Base-by-base conservation (phyloP, 2,113 vertebrate species). In the Choloepus hoffmanni region DNA sequence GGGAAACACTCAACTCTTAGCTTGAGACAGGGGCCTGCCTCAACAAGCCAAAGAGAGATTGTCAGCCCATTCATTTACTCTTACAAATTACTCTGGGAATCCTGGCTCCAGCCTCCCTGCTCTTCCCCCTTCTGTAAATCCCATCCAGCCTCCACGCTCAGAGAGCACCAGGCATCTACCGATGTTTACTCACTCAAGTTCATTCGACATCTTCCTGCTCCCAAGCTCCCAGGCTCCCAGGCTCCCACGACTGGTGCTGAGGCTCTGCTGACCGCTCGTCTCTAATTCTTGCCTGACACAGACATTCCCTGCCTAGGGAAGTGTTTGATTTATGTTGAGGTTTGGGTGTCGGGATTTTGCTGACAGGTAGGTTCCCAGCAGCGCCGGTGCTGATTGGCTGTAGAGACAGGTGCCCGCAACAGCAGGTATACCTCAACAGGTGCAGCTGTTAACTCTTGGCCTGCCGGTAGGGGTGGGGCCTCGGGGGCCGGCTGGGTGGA, bases 351-450 rank as follows among this genome's bases (percentile, higher is more conserved):
- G 97, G 98, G 97, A 97, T 98, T 97, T 96, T 97, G 84, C 97
- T 98, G 98, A 97, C 98, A 98, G 98, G 98, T 92, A 86, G 98
- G 97, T 93, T 97, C 97, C 94, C 91, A 62, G 88, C 68, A 87
- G 40, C 18, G 0, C 96, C 70, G 13, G 95, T 73, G 70, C 98
- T 96, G 98, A 99, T 99, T 99, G 98, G 98, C 98, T 98, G 92
- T 36, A 28, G 93, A 97, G 50, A 98, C 99, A 99, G 99, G 99
- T 99, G 99, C 98, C 97, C 65, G 98, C 95, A 48, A 96, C 98
- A 98, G 98, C 98, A 98, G 98, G 98, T 98, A 98, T 97, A 98
- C 96, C 98, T 98, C 97, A 98, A 97, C 99, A 99, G 99, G 99
- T 99, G 98, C 98, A 98, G 98, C 96, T 97, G 89, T 98, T 98